Base-by-base conservation (phyloP, 2,888 invertebrate genomes). In the Megaustenia siamemsis region DNA sequence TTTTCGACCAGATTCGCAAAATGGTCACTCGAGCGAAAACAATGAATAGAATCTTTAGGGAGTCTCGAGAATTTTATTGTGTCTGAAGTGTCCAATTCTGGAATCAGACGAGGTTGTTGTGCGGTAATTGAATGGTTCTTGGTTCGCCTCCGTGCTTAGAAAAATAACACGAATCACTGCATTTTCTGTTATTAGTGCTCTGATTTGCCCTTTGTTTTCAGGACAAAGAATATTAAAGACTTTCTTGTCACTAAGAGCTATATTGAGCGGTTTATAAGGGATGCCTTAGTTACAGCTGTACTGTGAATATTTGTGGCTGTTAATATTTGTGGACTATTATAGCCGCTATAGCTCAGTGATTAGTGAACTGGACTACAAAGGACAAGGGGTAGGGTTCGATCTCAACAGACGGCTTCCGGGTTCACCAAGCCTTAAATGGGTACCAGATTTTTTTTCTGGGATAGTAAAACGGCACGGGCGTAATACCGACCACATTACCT, bases 11-110 rank as follows among this genome's bases (percentile, higher is more conserved):
- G 76, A 83, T 60, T 53, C 76, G 35, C 66, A 83, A 76, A 83
- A 75, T 76, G 82, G 49, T 76, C 56, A 73, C 35, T 40, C 82
- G 63, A 49, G 82, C 82, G 82, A 76, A 83, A 83, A 75, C 82
- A 83, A 83, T 83, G 82, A 76, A 83, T 83, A 76, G 76, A 83
- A 75, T 83, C 82, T 83, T 83, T 49, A 66, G 82, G 82, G 82
- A 83, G 76, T 63, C 76, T 75, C 76, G 35, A 83, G 82, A 76
- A 83, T 75, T 83, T 83, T 83, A 83, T 83, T 83, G 82, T 83
- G 82, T 83, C 82, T 83, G 60, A 76, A 83, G 82, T 63, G 82
- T 63, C 63, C 82, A 73, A 76, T 75, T 76, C 82, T 76, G 76
- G 76, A 83, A 83, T 83, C 82, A 60, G 76, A 76, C 63, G 76